Conservation (phyloP, 1,140 invertebrate species). For the Drosophila grimshawi region DNA sequence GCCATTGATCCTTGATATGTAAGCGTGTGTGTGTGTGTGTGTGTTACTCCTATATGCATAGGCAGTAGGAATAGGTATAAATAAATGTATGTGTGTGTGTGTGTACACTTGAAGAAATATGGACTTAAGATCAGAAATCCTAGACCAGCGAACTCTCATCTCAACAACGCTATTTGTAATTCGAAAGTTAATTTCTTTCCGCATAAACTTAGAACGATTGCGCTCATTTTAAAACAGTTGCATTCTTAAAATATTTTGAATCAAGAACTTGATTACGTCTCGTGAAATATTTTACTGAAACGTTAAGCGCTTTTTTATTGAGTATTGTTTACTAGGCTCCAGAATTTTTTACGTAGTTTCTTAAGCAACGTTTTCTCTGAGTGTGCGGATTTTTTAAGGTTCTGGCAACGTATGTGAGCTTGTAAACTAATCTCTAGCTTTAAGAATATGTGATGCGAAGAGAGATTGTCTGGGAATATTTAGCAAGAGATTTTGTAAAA, state of each 20-base stretch:
- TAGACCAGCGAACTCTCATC: no score
- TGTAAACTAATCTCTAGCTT: slow-evolving; percentile 14
- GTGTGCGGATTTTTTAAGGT: not conserved
- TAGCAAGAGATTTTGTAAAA: not conserved
- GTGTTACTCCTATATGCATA: slow-evolving; percentile 15
- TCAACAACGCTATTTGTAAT: not conserved
- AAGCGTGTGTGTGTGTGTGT: slow-evolving; percentile 21
- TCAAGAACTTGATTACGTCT: no score
- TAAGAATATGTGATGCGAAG: slow-evolving; percentile 8
- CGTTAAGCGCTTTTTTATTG: no score
- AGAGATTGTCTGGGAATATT: not conserved
- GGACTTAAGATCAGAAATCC: no score
- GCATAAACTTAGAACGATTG: no score
- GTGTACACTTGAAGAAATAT: not conserved
- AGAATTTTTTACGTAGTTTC: no score
- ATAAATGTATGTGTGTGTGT: not conserved
- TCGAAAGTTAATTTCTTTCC: not conserved
- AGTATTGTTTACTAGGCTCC: no score
- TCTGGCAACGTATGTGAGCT: not conserved
- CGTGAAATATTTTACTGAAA: no score
- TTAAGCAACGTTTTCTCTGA: not conserved
- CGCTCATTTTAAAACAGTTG: no score
- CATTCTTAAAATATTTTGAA: no score
- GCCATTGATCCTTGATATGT: slow-evolving; percentile 75
- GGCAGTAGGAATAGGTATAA: not conserved